These are phyloP conservation scores for Congeria kusceri DNA, from an alignment of 2,888 invertebrate genomes.

Conservation along the genomic window DNA sequence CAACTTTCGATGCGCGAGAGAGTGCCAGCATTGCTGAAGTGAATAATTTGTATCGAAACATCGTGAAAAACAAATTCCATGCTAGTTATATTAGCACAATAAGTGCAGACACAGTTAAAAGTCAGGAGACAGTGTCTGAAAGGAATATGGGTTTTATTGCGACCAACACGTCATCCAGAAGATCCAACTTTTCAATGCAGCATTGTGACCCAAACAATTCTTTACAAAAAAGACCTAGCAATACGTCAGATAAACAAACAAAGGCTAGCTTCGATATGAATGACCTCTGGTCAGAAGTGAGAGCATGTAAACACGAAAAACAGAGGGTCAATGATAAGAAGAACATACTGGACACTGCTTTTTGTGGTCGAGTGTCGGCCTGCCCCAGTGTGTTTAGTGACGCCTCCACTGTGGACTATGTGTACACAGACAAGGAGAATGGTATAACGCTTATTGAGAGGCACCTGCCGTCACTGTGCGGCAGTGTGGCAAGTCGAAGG, in stretches of 20 bases:
- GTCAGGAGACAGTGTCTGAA: background rate
- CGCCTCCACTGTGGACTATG: constrained; percentile 72
- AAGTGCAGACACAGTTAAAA: constrained; percentile 26
- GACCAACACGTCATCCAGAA: background rate
- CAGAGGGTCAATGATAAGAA: constrained; percentile 5
- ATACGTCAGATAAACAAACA: background rate
- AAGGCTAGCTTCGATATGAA: constrained; percentile 11
- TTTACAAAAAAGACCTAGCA: background rate
- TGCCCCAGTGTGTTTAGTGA: constrained; percentile 66
- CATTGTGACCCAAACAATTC: too few relatives aligned
- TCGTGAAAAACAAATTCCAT: background rate
- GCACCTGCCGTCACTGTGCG: constrained; percentile 75
- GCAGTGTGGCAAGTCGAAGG: constrained; percentile 67
- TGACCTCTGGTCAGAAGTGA: constrained; percentile 54
- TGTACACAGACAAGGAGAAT: constrained; percentile 76
- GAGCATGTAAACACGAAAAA: constrained; percentile 41
- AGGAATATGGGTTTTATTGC: constrained; percentile 26
- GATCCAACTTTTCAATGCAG: background rate
- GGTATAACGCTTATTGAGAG: constrained; percentile 77
- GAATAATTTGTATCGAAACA: background rate
- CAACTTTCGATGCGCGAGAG: background rate
- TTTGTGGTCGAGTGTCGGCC: constrained; percentile 55
- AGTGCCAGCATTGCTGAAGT: background rate
- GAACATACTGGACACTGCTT: constrained; percentile 45
- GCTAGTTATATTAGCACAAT: constrained; percentile 46